Percentiles rank a stretch among this genome's conserved stretches.
Conservation (phyloP, 2,888 invertebrate genomes). For the Exocentrus adspersus region DNA sequence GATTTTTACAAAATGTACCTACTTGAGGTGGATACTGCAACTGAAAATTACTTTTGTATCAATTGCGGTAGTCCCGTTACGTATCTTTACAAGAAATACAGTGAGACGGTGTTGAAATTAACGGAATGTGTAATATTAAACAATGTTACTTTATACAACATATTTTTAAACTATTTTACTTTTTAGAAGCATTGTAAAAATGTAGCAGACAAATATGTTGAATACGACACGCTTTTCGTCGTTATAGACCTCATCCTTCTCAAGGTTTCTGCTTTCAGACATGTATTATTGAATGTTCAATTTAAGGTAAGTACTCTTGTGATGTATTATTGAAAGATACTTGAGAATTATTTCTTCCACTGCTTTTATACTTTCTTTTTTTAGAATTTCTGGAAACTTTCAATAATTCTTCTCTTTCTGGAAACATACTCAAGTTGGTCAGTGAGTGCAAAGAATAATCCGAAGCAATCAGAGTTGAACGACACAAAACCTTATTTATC, state of each 20-base stretch:
- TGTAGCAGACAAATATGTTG: constrained; percentile 89
- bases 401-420: constrained; percentile 78
- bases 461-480: constrained; percentile 35
- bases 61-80: constrained; percentile 74
- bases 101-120: constrained; percentile 76
- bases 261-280: constrained; percentile 84
- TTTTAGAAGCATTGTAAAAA: constrained; percentile 79
- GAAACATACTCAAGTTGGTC: constrained; percentile 83
- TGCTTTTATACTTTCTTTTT: constrained; percentile 27
- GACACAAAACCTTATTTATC: constrained; percentile 45
- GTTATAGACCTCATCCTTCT: constrained; percentile 86
- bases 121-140: constrained; percentile 77
- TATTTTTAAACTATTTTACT: too few relatives aligned
- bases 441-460: constrained; percentile 45
- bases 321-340: not conserved
- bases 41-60: constrained; percentile 66
- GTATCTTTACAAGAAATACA: constrained; percentile 76
- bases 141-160: too few relatives aligned
- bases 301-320: constrained; percentile 72
- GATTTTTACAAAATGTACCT: too few relatives aligned
- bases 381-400: constrained; percentile 72
- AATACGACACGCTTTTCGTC: constrained; percentile 89
- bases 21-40: constrained; percentile 19
- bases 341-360: not conserved
- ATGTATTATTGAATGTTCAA: constrained; percentile 82